Evolutionary conservation across 2,113 vertebrate genomes (phyloP).

Genomic region (Fregetta grallaria): DNA sequence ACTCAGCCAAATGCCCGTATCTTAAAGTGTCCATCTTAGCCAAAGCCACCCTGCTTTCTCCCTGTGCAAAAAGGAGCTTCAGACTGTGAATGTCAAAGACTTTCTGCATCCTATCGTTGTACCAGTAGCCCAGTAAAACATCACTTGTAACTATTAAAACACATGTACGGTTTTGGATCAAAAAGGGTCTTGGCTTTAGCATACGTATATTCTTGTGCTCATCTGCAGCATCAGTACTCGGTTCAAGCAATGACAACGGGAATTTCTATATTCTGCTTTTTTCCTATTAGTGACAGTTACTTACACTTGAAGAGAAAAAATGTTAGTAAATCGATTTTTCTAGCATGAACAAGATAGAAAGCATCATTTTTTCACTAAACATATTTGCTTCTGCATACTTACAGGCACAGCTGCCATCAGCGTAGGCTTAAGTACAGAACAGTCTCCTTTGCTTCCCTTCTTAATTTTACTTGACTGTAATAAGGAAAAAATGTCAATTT

Average conservation of each 20-base stretch:
- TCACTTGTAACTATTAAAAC: neutral
- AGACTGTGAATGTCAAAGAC: neutral
- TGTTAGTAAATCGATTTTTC: neutral
- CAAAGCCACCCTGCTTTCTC: neutral
- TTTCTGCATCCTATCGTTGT: neutral
- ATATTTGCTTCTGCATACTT: conserved; percentile 50
- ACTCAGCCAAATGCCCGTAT: neutral
- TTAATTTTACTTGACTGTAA: conserved; percentile 85
- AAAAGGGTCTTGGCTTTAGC: neutral
- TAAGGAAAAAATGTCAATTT: neutral
- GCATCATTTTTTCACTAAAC: neutral
- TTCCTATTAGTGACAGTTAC: neutral
- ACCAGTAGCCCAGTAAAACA: neutral
- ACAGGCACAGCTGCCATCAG: conserved; percentile 85
- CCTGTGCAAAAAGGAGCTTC: neutral
- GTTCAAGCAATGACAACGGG: neutral
- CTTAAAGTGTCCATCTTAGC: neutral
- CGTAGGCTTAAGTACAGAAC: conserved; percentile 78
- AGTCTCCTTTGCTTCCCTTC: conserved; percentile 85
- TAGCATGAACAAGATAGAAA: neutral
- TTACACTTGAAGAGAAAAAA: neutral
- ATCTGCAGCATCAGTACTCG: neutral
- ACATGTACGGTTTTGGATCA: neutral
- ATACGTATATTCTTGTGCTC: neutral
- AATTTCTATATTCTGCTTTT: neutral